Evolutionary conservation across 2,113 vertebrate species (phyloP).

Genomic region (Oceanodroma tethys): DNA sequence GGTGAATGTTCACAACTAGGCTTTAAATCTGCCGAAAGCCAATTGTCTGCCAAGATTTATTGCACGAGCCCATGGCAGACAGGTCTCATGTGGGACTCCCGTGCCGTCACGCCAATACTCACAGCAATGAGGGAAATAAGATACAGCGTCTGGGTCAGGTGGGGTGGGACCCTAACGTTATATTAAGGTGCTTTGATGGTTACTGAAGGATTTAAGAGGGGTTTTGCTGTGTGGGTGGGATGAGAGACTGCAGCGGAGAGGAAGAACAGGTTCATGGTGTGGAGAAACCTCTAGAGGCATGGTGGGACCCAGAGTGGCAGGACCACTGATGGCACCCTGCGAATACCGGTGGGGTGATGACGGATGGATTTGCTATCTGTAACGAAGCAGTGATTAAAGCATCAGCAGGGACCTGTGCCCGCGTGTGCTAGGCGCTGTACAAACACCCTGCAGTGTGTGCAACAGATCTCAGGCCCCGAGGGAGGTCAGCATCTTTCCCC

Average conservation of each 20-base stretch:
- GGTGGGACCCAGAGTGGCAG: not conserved
- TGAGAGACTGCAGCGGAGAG: not conserved
- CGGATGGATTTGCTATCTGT: not conserved
- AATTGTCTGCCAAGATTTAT: not conserved
- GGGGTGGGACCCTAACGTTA: not conserved
- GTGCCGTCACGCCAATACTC: not conserved
- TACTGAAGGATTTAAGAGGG: not conserved
- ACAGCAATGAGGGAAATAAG: not conserved
- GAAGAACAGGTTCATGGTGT: not conserved
- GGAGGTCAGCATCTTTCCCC: not conserved
- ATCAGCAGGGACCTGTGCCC: not conserved
- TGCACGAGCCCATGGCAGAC: not conserved
- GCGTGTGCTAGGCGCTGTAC: not conserved
- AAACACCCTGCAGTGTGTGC: not conserved
- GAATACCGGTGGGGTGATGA: fast-evolving
- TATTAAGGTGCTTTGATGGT: not conserved
- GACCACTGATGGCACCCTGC: not conserved
- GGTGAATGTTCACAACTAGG: not conserved
- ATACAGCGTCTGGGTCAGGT: not conserved
- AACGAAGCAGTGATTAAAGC: not conserved
- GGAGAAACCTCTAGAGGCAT: not conserved
- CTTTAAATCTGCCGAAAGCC: not conserved
- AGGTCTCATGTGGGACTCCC: not conserved
- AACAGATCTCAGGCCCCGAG: not conserved
- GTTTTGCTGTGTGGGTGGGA: not conserved